Evolutionary conservation across 2,888 invertebrate species (phyloP).

Genomic region (Oegoconia quadripuncta): DNA sequence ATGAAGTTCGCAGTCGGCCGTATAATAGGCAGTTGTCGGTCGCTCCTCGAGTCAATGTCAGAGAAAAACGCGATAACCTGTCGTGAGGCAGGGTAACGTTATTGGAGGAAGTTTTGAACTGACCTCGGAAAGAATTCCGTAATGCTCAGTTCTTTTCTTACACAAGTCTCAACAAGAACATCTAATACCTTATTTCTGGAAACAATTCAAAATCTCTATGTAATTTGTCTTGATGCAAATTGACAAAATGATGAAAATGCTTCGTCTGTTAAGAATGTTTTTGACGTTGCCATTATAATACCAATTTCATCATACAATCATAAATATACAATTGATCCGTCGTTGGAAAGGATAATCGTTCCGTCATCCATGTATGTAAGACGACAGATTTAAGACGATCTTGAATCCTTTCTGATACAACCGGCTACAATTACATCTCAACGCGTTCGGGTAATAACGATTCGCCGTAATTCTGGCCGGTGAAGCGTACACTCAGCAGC

Average conservation of each 20-base stretch:
- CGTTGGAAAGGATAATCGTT: background rate
- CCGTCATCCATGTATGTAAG: conserved; percentile 36
- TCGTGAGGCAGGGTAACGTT: conserved; percentile 19
- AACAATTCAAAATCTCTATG: too few species aligned
- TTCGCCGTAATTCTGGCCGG: conserved; percentile 41
- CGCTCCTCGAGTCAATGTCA: conserved; percentile 45
- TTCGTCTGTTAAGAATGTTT: too few species aligned
- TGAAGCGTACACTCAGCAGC: too few species aligned
- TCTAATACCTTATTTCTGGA: too few species aligned
- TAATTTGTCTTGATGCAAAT: too few species aligned
- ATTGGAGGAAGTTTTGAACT: background rate
- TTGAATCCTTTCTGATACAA: conserved; percentile 32
- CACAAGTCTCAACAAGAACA: too few species aligned
- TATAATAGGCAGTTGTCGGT: conserved; percentile 41
- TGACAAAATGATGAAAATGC: too few species aligned
- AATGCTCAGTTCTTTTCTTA: too few species aligned
- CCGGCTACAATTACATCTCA: conserved; percentile 37
- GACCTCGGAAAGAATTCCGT: background rate
- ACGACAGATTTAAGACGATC: conserved; percentile 64
- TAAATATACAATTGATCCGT: too few species aligned
- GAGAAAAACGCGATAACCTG: conserved; percentile 53
- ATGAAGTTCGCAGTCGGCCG: conserved; percentile 46
- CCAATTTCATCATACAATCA: too few species aligned
- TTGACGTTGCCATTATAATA: too few species aligned
- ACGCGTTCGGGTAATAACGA: conserved; percentile 55